Percentiles rank a stretch among this genome's conserved stretches.
Evolutionary conservation across 2,888 invertebrate genomes (phyloP).

Genomic region (Erebia palarica): DNA sequence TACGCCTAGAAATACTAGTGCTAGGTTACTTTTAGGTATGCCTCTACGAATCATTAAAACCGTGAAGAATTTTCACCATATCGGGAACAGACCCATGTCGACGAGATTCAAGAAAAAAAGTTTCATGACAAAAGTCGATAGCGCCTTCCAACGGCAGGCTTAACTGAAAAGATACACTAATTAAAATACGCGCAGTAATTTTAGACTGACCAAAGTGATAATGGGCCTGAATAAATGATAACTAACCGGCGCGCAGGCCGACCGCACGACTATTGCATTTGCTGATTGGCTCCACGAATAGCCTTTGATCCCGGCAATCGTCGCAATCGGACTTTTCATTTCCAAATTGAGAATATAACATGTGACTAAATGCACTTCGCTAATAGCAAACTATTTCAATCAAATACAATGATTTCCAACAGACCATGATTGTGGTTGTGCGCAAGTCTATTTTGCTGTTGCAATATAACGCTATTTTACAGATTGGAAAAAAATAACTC

Average conservation of each 20-base stretch:
- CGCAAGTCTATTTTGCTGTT: too few species aligned
- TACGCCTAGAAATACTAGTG: too few species aligned
- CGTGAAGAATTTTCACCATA: too few species aligned
- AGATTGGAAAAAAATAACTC: too few species aligned
- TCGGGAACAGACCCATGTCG: too few species aligned
- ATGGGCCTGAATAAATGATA: slow-evolving; percentile 63
- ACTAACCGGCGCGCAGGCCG: slow-evolving; percentile 43
- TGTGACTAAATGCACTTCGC: not conserved
- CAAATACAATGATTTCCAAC: not conserved
- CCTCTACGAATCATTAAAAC: too few species aligned
- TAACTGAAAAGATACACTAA: not conserved
- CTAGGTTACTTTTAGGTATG: too few species aligned
- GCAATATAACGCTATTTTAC: too few species aligned
- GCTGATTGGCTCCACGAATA: slow-evolving; percentile 41
- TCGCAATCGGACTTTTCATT: slow-evolving; percentile 26
- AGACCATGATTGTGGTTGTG: too few species aligned
- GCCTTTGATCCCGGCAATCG: slow-evolving; percentile 17
- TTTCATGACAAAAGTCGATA: too few species aligned
- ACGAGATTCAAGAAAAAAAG: too few species aligned
- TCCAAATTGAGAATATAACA: slow-evolving; percentile 15
- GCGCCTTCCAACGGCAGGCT: too few species aligned
- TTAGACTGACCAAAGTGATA: slow-evolving; percentile 48
- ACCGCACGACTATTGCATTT: slow-evolving; percentile 35
- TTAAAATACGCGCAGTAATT: slow-evolving; percentile 33
- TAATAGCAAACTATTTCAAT: not conserved